Base-by-base conservation (phyloP, 2,113 vertebrate genomes). In the Plecturocebus donacophilus region DNA sequence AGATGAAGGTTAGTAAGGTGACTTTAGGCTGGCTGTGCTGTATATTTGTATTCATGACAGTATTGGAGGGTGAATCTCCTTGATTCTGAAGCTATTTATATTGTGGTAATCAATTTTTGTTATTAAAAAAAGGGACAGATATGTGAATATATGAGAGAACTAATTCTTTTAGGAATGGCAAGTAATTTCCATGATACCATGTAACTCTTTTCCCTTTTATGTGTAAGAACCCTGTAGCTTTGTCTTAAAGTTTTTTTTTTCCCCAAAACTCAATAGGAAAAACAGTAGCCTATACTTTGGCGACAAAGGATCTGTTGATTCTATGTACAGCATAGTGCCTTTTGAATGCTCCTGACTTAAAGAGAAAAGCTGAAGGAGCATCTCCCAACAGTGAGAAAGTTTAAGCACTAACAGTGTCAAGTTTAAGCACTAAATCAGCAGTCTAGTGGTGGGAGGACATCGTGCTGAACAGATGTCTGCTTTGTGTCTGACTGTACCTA, bases 401-500 rank as follows among this genome's bases (percentile, higher is more conserved):
- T n/a, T n/a, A n/a, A n/a, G n/a, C n/a, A n/a, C n/a, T n/a, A 64
- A 38, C 25, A 9, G 14, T 58, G 42, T 81, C 42, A 42, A 76
- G 87, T n/a, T 68, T 95, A 91, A 94, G n/a, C 7, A 30, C 80
- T 40, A 88, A 89, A 45, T 38, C n/a, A 49, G 3, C 40, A 10
- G 58, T 40, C 23, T 27, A 58, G 54, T 49, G 84, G 54, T 40
- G 16, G 70, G 71, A 85, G 70, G 35, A 47, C 71, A 47, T 75
- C 0, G 0, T 45, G 38, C 70, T 83, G 56, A 91, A 4, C 91
- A 94, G 88, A 52, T 66, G 30, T 66, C 64, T 32, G 38, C 49
- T 17, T 45, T 81, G 38, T 2, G 0, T 75, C 82, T 86, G 58
- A 92, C 56, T 75, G 45, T 93, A 94, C 96, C 96, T 96, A 88